Base-by-base conservation (phyloP, 2,888 invertebrate genomes). In the Diplolepis rosae region DNA sequence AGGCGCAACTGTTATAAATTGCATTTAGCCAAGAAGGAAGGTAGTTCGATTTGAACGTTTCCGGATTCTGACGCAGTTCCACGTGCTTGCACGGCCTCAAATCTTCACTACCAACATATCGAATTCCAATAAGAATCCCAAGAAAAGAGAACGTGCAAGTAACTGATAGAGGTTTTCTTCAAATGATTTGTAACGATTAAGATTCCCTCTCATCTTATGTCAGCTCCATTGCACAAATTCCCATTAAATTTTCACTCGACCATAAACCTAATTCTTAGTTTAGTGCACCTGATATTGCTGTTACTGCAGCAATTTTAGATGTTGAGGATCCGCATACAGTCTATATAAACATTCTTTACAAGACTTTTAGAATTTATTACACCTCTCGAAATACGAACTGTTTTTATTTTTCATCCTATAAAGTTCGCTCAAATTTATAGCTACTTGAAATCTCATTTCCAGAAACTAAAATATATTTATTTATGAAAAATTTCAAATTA, bases 71-170 rank as follows among this genome's bases (percentile, higher is more conserved):
- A 85, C 86, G 84, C 76, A 70, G 80, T 82, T 86, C 85, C 84
- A 84, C 81, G 82, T 79, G 77, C 76, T 77, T 73, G 77, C 75
- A 71, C 75, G 69, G 73, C 72, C 67, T 70, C 72, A 56, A 6
- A 54, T 69, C 77, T 74, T 75, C 71, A 67, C 76, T 75, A 66
- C 56, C 69, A 71, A 77, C 80, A 82, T 84, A 85, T 86, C 84
- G 85, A 81, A 84, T 85, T 85, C 81, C 84, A 80, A 86, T 85
- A 82, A 84, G 83, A 84, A 82, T 82, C 77, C 76, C 71, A 70
- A 66, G 68, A 76, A 72, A 79, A 77, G 79, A 77, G 72, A 76
- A 77, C 78, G 80, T n/a, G n/a, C n/a, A n/a, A n/a, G n/a, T 77
- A 79, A 66, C 77, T 79, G 78, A 77, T 75, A 72, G 76, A 76